Conservation (phyloP, 1,140 invertebrate species). For the Babylonia areolata region DNA sequence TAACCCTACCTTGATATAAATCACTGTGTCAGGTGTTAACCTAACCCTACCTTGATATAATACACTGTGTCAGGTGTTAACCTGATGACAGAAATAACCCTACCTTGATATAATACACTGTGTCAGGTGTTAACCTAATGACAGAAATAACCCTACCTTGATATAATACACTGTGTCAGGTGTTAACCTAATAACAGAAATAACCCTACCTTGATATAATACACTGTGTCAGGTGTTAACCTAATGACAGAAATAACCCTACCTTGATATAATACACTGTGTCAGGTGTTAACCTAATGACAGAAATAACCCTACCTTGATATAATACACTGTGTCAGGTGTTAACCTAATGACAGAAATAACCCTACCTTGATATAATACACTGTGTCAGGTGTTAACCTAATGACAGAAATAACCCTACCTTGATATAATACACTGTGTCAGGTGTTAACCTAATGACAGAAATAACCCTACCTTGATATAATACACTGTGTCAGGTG, state of each 20-base stretch:
- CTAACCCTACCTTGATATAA: conserved; percentile 59
- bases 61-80: conserved; percentile 55
- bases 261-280: conserved; percentile 65
- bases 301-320: conserved; percentile 55
- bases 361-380: conserved; percentile 62
- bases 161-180: conserved; percentile 60
- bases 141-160: conserved; percentile 54
- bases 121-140: conserved; percentile 48
- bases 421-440: conserved; percentile 63
- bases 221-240: conserved; percentile 52
- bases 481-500: conserved; percentile 56
- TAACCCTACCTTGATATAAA: conserved; percentile 60
- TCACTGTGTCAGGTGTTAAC: conserved; percentile 51
- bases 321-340: conserved; percentile 56
- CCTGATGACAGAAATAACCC: conserved; percentile 29
- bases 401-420: conserved; percentile 43
- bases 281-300: conserved; percentile 48
- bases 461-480: conserved; percentile 54
- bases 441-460: conserved; percentile 49
- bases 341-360: conserved; percentile 43
- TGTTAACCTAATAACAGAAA: conserved; percentile 39
- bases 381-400: conserved; percentile 48
- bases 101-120: conserved; percentile 63
- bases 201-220: conserved; percentile 60
- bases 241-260: conserved; percentile 32